Evolutionary conservation across 2,113 vertebrate genomes (phyloP).

Genomic region (Stigmatopora argus): DNA sequence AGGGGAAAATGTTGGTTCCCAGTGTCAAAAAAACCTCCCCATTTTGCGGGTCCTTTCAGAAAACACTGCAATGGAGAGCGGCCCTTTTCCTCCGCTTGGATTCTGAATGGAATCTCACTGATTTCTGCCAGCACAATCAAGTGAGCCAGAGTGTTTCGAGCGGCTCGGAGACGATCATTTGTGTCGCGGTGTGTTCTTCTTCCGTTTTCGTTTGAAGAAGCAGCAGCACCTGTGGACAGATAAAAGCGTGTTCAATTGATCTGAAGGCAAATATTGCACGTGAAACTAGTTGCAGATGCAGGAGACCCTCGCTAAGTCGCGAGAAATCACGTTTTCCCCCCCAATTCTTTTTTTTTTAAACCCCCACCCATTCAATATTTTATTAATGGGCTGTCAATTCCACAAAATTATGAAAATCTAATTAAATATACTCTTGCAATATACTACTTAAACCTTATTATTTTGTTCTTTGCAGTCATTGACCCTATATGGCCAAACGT

Average conservation of each 20-base stretch:
- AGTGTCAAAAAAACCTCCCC: slow-evolving; percentile 23
- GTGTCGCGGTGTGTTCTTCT: slow-evolving; percentile 93
- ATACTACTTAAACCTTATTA: no score
- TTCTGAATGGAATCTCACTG: slow-evolving; percentile 42
- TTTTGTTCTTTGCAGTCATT: no score
- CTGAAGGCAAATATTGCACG: slow-evolving; percentile 1
- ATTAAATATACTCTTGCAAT: no score
- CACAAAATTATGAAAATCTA: no score
- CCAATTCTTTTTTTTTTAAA: no score
- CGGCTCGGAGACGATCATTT: slow-evolving; percentile 77
- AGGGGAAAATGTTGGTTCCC: slow-evolving; percentile 27
- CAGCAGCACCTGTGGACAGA: slow-evolving; percentile 93
- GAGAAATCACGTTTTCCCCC: no score
- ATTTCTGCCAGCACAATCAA: slow-evolving; percentile 50
- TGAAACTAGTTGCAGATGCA: neutral
- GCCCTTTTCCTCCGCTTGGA: slow-evolving; percentile 33
- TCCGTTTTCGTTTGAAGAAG: slow-evolving; percentile 99
- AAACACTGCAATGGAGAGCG: slow-evolving; percentile 43
- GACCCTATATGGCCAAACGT: no score
- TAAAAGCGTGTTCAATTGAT: neutral
- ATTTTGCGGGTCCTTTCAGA: slow-evolving; percentile 28
- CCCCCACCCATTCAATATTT: no score
- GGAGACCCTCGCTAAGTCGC: no score
- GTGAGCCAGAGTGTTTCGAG: slow-evolving; percentile 37
- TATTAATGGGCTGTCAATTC: no score